Evolutionary conservation across 37 sponge, comb jelly and placozoan genomes (phyloP), one percentile per base, ranked within the genome.

Genomic region (Axinella damicornis): DNA sequence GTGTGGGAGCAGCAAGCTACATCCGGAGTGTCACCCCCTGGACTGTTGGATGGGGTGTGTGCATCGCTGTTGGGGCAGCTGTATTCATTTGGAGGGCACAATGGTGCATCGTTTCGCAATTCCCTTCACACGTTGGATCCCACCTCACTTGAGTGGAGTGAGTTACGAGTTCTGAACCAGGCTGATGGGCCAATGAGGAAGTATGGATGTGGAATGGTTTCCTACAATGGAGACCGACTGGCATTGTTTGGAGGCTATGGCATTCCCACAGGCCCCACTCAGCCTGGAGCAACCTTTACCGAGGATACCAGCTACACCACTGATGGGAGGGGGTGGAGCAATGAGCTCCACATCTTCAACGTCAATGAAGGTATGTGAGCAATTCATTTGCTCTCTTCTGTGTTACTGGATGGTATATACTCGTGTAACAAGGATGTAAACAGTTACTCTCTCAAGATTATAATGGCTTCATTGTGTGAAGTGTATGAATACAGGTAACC

Each of bases 301-400:
- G 52, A 31, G 19, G 4, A 72, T 62, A 37, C 57, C 19, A 20
- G 34, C 13, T 31, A 18, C 37, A n/a, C n/a, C n/a, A 62, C 35
- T 60, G 38, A n/a, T 73, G 64, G 73, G 14, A 59, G 37, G 55
- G 73, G 73, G 17, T 81, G 82, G 72, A 81, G 60, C 25, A 81
- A 82, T 59, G 64, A 82, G 21, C 13, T 71, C 17, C 83, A 71
- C 32, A 9, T 37, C 59, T 71, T 71, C 40, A 62, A 81, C 69
- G 37, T 69, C 57, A 33, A 9, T 21, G 60, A 54, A 55, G 70
- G 69, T 79, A 41, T 22, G 58, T 35, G 46, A 9, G 46, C 9
- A 46, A 4, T 46, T 4, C 9, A 46, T 66, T 53, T n/a, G n/a
- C n/a, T n/a, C n/a, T n/a, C n/a, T n/a, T n/a, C n/a, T n/a, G n/a